Evolutionary conservation across 2,113 vertebrate species (phyloP), one percentile per base, ranked within the genome.

Genomic region (Oncorhynchus tshawytscha): DNA sequence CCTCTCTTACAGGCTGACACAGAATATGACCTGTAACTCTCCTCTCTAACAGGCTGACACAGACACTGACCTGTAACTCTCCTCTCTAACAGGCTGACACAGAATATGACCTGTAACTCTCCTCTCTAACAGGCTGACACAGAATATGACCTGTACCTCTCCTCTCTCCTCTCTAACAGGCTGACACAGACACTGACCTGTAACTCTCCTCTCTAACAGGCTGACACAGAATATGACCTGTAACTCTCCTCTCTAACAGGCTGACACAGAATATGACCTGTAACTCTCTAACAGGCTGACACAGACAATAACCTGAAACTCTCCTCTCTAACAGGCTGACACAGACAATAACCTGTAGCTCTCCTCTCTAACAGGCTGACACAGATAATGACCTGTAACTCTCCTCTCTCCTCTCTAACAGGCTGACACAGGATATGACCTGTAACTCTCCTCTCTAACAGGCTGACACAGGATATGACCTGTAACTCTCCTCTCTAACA

Each of bases 361-460:
- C n/a, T 22, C 60, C n/a, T 70, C 34, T 72, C 59, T 16, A 71
- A 15, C 90, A 99, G 98, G 92, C 86, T 1, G 98, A 99, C 62
- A 54, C 88, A 57, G 98, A 99, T 89, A 97, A 97, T 13, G 97
- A 99, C 84, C 93, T 96, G 8, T 45, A 45, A 45, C 39, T 22
- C 60, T 12, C 20, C n/a, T 70, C 39, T 22, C 60, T 12, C 20
- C n/a, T 70, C 34, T 72, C 62, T 16, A 71, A 15, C 90, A 99
- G 98, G 92, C 86, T 1, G 98, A 99, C 62, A 54, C 88, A 57
- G 98, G 99, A 90, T 97, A 97, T 15, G 98, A 99, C 84, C 93
- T 95, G 1, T 34, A 9, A 45, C 39, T 22, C 60, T 12, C 20
- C n/a, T 70, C 34, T 72, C 59, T 16, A 71, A 15, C 90, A 99